Percentiles rank a stretch among this genome's conserved stretches.
Conservation (phyloP, 2,888 invertebrate genomes). For the Cantharis rufa region DNA sequence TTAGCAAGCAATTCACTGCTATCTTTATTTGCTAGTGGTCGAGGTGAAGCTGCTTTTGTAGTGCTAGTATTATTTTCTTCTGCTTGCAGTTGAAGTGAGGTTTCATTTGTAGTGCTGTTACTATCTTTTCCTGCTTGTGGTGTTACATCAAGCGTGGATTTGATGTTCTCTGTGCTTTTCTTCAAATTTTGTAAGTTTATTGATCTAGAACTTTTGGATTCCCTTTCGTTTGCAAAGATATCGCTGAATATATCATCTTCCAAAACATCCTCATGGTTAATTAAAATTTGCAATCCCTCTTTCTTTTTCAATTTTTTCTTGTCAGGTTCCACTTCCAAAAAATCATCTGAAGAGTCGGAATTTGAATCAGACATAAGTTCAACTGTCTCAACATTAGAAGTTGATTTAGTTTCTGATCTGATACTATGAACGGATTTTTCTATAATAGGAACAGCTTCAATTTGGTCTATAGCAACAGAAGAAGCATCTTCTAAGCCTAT, state of each 20-base stretch:
- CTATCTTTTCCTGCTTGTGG: no score
- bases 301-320: conserved; percentile 20
- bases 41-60: neutral
- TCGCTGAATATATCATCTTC: conserved; percentile 48
- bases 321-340: conserved; percentile 15
- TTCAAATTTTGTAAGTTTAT: neutral
- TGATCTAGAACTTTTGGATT: neutral
- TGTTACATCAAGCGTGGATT: neutral
- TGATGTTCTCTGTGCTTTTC: neutral
- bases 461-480: neutral
- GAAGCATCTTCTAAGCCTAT: neutral
- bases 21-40: neutral
- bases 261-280: conserved; percentile 47
- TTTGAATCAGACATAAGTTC: conserved; percentile 42
- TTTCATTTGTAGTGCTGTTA: neutral
- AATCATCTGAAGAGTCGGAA: conserved; percentile 26
- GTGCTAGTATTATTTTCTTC: neutral
- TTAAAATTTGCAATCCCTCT: conserved; percentile 50
- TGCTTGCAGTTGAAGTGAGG: neutral
- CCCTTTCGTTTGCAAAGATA: conserved; percentile 32
- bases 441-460: neutral
- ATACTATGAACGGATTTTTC: neutral
- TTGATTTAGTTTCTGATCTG: neutral
- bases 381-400: neutral
- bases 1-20: neutral